These are phyloP conservation scores for Stenotaenia linearis DNA, from an alignment of 2,888 invertebrate genomes.

Conservation along the genomic window DNA sequence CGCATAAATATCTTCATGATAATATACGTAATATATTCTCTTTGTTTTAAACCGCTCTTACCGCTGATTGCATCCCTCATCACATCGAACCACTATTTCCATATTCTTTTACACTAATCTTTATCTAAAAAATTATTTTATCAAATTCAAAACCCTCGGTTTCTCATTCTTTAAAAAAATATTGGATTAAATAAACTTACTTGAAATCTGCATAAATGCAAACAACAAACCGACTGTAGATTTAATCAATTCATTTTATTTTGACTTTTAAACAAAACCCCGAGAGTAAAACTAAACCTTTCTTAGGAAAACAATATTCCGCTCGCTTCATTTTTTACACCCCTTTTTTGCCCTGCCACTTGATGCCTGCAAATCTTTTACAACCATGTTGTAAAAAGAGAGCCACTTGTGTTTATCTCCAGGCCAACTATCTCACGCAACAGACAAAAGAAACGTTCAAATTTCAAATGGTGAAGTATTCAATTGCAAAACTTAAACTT, in stretches of 20 bases:
- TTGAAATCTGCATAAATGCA: neutral
- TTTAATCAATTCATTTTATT: constrained; percentile 11
- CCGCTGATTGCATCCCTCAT: neutral
- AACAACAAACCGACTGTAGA: neutral
- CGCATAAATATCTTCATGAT: neutral
- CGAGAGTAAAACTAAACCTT: neutral
- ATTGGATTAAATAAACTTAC: neutral
- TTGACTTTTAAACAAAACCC: neutral
- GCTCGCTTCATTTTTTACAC: neutral
- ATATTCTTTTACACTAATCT: neutral
- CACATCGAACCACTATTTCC: neutral
- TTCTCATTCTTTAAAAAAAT: neutral
- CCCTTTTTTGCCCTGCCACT: neutral
- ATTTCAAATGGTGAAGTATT: constrained; percentile 7
- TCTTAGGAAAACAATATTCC: neutral
- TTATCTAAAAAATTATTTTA: neutral
- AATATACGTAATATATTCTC: neutral
- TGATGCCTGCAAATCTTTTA: constrained; percentile 19
- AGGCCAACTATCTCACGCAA: neutral
- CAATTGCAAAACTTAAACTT: constrained; percentile 10
- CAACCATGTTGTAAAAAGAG: constrained; percentile 15
- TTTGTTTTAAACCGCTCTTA: neutral
- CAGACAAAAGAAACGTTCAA: neutral
- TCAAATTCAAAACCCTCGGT: neutral
- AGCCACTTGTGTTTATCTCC: constrained; percentile 19